A percentile compares a stretch with the other conserved stretches of the same genome.
phyloP scores from a whole-genome alignment of 2,888 invertebrate species.

The Ectobius pallidus region DNA sequence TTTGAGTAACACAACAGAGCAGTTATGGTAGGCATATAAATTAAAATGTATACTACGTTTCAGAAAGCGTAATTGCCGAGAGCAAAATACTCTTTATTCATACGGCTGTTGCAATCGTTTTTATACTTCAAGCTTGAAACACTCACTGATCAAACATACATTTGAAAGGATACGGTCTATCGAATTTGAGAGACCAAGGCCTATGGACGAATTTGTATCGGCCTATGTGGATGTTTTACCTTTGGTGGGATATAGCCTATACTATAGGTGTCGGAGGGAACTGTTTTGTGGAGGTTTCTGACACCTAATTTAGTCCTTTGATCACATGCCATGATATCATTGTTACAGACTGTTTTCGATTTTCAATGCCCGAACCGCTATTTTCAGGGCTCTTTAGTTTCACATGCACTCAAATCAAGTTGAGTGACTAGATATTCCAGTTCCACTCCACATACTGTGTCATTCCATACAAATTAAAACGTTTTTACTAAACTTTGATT shows the following conservation, averaged over 20 bases:
- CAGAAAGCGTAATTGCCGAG: too few relatives aligned
- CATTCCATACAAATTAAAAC: too few relatives aligned
- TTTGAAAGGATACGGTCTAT: not conserved
- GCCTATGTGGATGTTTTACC: not conserved
- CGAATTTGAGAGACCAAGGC: not conserved
- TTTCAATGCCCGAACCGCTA: not conserved
- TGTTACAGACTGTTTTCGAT: conserved; percentile 6
- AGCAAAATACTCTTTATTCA: too few relatives aligned
- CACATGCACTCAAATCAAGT: too few relatives aligned
- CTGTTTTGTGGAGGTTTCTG: not conserved
- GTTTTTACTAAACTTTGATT: too few relatives aligned
- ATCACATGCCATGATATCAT: not conserved
- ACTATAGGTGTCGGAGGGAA: not conserved
- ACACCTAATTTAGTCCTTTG: not conserved
- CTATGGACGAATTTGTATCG: not conserved
- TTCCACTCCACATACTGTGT: too few relatives aligned
- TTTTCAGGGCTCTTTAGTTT: not conserved
- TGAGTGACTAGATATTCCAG: too few relatives aligned
- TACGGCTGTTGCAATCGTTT: not conserved
- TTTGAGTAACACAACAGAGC: too few relatives aligned
- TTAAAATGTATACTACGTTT: too few relatives aligned
- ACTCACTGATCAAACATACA: not conserved
- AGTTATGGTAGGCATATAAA: too few relatives aligned
- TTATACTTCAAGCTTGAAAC: not conserved
- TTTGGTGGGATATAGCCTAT: too few relatives aligned